Evolutionary conservation across 2,888 invertebrate genomes (phyloP).

Genomic region (Hyppa rectilinea): DNA sequence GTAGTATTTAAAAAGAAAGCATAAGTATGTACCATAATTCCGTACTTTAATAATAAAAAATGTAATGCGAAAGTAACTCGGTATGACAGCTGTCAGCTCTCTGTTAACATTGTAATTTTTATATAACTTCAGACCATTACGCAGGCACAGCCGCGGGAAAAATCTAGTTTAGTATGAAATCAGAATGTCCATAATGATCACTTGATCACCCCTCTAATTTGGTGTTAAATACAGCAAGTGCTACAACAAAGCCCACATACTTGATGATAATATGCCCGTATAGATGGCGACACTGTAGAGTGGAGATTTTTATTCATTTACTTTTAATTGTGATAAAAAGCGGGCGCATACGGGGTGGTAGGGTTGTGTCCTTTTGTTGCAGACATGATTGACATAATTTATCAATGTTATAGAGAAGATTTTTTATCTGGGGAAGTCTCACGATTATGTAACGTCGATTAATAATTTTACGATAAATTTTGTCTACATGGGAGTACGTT

Average conservation of each 20-base stretch:
- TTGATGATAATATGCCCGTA: constrained; percentile 71
- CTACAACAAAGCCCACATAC: constrained; percentile 65
- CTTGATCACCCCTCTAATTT: constrained; percentile 53
- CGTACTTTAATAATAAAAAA: no score
- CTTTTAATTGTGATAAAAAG: constrained; percentile 65
- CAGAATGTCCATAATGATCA: constrained; percentile 34
- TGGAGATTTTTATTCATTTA: constrained; percentile 75
- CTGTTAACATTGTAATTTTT: no score
- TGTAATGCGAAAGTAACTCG: no score
- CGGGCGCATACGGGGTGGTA: constrained; percentile 58
- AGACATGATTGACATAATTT: constrained; percentile 55
- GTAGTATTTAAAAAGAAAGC: no score
- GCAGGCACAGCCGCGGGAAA: not conserved
- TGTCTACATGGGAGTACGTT: no score
- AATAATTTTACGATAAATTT: not conserved
- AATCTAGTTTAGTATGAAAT: constrained; percentile 22
- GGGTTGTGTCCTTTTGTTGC: constrained; percentile 56
- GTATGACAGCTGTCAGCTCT: no score
- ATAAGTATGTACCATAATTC: no score
- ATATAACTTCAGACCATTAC: not conserved
- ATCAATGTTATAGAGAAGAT: constrained; percentile 46
- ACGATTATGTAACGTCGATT: constrained; percentile 31
- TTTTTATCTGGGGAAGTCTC: constrained; percentile 39
- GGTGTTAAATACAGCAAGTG: constrained; percentile 50
- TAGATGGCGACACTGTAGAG: constrained; percentile 66